Percentiles rank a stretch among this genome's conserved stretches.
Evolutionary conservation across 2,113 vertebrate genomes (phyloP).

Genomic region (Cavia porcellus): DNA sequence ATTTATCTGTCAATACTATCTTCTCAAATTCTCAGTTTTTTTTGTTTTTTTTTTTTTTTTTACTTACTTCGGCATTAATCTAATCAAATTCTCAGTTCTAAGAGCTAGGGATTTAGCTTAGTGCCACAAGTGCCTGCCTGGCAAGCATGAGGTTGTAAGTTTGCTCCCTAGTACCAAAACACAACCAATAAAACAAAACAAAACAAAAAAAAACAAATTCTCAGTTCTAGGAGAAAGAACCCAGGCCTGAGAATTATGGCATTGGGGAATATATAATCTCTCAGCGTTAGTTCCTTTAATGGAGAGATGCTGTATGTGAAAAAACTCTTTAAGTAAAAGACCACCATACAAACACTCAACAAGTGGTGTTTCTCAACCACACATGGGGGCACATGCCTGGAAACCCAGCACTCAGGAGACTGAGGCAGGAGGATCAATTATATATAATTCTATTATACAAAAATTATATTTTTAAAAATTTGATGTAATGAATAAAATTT

Average conservation of each 20-base stretch:
- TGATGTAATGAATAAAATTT: no score
- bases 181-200: no score
- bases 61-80: no score
- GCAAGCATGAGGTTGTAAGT: no score
- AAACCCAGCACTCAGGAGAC: background rate
- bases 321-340: constrained; percentile 47
- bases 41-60: no score
- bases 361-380: background rate
- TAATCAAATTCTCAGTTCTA: constrained; percentile 22
- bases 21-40: constrained; percentile 19
- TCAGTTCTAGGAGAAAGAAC: constrained; percentile 17
- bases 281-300: constrained; percentile 6
- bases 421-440: background rate
- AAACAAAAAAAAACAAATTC: background rate
- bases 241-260: background rate
- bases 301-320: background rate
- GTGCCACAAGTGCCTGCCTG: no score
- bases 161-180: no score
- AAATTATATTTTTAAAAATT: no score
- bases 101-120: no score
- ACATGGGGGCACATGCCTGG: background rate
- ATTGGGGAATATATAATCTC: constrained; percentile 1
- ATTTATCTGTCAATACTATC: constrained; percentile 18
- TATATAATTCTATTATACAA: no score
- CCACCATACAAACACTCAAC: background rate